Percentiles rank a stretch among this genome's conserved stretches.
phyloP scores from a whole-genome alignment of 2,113 vertebrate genomes.

The Diadophis punctatus region DNA sequence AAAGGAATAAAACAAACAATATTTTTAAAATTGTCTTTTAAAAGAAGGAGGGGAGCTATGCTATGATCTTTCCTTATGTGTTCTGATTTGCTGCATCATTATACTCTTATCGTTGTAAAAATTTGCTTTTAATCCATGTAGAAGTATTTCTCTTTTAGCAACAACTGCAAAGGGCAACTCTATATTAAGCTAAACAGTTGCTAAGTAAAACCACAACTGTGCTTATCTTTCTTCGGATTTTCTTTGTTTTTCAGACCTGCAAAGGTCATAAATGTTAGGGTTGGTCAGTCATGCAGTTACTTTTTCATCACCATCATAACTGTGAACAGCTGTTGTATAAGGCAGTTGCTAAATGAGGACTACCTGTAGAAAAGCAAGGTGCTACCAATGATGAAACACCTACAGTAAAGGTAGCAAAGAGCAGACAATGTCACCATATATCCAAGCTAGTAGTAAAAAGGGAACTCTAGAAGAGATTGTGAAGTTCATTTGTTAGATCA shows the following conservation, averaged over 20 bases:
- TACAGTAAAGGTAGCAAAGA: background rate
- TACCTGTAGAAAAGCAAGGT: background rate
- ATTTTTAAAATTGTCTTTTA: background rate
- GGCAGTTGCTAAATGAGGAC: background rate
- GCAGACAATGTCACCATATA: background rate
- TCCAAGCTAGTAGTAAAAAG: background rate
- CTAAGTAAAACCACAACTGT: background rate
- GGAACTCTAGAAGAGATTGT: background rate
- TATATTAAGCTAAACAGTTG: background rate
- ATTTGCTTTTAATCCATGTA: background rate
- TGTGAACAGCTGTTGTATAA: background rate
- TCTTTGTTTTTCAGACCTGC: background rate
- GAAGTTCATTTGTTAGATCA: background rate
- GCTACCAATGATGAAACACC: background rate
- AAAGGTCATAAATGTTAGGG: background rate
- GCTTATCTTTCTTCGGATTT: background rate
- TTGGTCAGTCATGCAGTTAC: background rate
- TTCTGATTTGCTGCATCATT: background rate
- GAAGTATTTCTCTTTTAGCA: background rate
- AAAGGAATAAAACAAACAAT: background rate
- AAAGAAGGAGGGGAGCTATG: too few species aligned
- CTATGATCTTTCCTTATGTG: background rate
- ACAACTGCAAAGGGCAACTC: background rate
- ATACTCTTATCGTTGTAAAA: background rate
- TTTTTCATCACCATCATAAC: background rate